Evolutionary conservation across 2,888 invertebrate genomes (phyloP).

Genomic region (Zygothrica quintamaculata): DNA sequence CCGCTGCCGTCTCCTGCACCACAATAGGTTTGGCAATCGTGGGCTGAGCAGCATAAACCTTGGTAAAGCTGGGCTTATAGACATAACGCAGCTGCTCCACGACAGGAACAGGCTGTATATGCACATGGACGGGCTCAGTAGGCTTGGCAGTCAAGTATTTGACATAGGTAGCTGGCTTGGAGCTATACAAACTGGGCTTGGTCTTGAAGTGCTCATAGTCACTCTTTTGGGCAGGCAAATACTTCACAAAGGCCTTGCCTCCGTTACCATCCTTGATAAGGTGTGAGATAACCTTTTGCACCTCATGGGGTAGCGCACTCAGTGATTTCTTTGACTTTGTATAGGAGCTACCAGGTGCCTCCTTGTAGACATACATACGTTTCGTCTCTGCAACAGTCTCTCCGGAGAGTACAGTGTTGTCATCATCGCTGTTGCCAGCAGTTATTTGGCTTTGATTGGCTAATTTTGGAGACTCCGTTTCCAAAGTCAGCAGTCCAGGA

Average conservation of each 20-base stretch:
- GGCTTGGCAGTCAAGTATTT: slow-evolving; percentile 54
- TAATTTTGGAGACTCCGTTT: slow-evolving; percentile 17
- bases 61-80: slow-evolving; percentile 60
- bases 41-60: slow-evolving; percentile 59
- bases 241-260: slow-evolving; percentile 78
- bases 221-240: slow-evolving; percentile 67
- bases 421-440: slow-evolving; percentile 25
- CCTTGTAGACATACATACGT: slow-evolving; percentile 70
- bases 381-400: slow-evolving; percentile 69
- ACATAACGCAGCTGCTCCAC: slow-evolving; percentile 80
- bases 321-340: slow-evolving; percentile 75
- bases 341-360: slow-evolving; percentile 45
- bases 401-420: slow-evolving; percentile 48
- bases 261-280: slow-evolving; percentile 72
- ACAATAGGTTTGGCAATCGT: slow-evolving; percentile 47
- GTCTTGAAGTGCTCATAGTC: slow-evolving; percentile 68
- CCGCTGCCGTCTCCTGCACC: slow-evolving; percentile 51
- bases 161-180: slow-evolving; percentile 46
- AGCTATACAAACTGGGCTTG: slow-evolving; percentile 33
- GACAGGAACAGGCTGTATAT: slow-evolving; percentile 76
- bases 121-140: slow-evolving; percentile 65
- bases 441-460: slow-evolving; percentile 21
- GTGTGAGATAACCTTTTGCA: slow-evolving; percentile 80
- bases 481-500: slow-evolving; percentile 53
- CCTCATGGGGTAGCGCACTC: slow-evolving; percentile 75